Evolutionary conservation across 1,140 invertebrate species (phyloP).

Genomic region (Bombus pyrosoma): DNA sequence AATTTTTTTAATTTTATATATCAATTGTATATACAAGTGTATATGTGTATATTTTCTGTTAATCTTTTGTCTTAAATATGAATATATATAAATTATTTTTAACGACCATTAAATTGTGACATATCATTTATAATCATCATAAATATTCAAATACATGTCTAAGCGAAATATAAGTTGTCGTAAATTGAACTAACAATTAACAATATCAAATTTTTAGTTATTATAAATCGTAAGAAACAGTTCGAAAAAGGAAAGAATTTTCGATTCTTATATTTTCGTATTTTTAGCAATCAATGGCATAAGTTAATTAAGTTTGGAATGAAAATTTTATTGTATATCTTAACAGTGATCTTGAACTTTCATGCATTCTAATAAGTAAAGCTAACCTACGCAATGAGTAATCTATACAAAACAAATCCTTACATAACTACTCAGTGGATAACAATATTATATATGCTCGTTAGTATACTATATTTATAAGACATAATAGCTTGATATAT

Average conservation of each 20-base stretch:
- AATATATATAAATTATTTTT: neutral
- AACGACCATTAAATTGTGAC: neutral
- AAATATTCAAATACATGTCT: neutral
- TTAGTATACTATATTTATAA: too few relatives aligned
- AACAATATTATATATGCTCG: neutral
- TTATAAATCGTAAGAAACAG: neutral
- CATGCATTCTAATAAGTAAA: neutral
- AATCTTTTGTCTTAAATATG: neutral
- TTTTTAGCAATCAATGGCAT: neutral
- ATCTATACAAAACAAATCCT: neutral
- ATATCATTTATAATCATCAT: too few relatives aligned
- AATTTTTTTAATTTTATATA: slow-evolving; percentile 82
- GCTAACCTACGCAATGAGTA: too few relatives aligned
- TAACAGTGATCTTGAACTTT: neutral
- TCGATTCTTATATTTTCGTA: neutral
- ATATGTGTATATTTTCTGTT: slow-evolving; percentile 1
- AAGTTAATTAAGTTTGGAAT: neutral
- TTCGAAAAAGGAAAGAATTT: neutral
- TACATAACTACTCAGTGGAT: neutral
- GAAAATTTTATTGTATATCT: neutral
- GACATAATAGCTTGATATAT: too few relatives aligned
- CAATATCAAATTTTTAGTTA: neutral
- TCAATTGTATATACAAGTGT: neutral
- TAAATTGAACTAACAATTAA: neutral
- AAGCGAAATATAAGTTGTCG: neutral